Evolutionary conservation across 2,113 vertebrate species (phyloP).

Genomic region (Himantopus leucocephalus): DNA sequence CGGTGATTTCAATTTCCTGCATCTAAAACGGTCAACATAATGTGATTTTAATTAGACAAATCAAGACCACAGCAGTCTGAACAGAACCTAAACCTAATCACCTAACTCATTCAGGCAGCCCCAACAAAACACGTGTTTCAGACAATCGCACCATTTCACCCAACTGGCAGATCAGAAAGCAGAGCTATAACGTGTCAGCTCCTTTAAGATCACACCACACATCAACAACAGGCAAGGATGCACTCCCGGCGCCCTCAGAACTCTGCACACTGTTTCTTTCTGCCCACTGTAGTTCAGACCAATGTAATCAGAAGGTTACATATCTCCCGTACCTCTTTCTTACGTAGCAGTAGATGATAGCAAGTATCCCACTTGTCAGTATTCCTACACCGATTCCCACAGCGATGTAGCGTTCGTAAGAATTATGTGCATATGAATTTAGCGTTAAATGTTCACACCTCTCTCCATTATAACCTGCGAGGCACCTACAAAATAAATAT

Average conservation of each 20-base stretch:
- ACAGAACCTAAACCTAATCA: background rate
- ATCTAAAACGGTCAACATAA: slow-evolving; percentile 45
- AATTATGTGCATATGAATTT: slow-evolving; percentile 69
- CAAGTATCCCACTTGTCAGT: slow-evolving; percentile 70
- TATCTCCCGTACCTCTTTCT: slow-evolving; percentile 70
- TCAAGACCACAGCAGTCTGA: background rate
- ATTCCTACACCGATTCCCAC: slow-evolving; percentile 77
- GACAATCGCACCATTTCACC: background rate
- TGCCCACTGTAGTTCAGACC: background rate
- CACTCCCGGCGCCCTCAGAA: background rate
- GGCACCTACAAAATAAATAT: slow-evolving; percentile 65
- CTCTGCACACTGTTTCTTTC: background rate
- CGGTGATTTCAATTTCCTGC: slow-evolving; percentile 62
- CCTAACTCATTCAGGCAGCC: background rate
- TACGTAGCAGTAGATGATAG: slow-evolving; percentile 75
- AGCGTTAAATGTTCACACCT: slow-evolving; percentile 78
- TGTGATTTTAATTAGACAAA: background rate
- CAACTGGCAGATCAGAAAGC: background rate
- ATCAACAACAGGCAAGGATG: background rate
- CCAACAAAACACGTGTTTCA: background rate
- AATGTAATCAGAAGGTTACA: background rate
- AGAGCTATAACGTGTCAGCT: background rate
- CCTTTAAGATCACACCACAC: background rate
- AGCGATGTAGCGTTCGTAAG: slow-evolving; percentile 75
- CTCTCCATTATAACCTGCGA: slow-evolving; percentile 77